Base-by-base conservation (phyloP, 2,797 vertebrate species). In the Gymnodraco acuticeps region DNA sequence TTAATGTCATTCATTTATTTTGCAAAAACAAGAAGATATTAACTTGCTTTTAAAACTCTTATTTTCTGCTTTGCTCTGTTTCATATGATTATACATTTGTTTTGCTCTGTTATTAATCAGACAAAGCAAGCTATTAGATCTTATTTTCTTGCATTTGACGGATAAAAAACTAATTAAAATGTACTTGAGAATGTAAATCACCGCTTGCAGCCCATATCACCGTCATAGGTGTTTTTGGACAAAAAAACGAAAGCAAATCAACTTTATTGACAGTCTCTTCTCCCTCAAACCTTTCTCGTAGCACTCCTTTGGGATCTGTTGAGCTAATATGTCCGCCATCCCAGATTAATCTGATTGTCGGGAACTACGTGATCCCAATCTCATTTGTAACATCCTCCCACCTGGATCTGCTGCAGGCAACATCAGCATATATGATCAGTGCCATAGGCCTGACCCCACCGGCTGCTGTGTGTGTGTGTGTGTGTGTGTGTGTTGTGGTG, bases 321-420 rank as follows among this genome's bases (percentile, higher is more conserved):
- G 1, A 38, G 64, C 33, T 59, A 38, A 72, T 60, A 17, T 38
- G 43, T 7, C 27, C 6, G 45, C 78, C 73, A 73, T 58, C 72
- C 67, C 41, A 62, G 61, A 68, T 75, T 60, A 87, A 77, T 72
- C 71, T 54, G 70, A 56, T 78, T 85, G 67, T 83, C 73, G 7
- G 64, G 71, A 64, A 43, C 46, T 33, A 48, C 73, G 16, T 67
- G 80, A 84, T 82, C 65, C 73, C 88, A 81, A 83, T 78, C 79
- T 77, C 47, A 50, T 75, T 66, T 71, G 77, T 77, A 46, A 58
- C 54, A 51, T 70, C 67, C 75, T 75, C 83, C 78, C 80, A 87
- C 86, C 80, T 91, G 78, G 64, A 70, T 55, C 58, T 31, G 75
- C 59, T 42, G 67, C 69, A 52, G 77, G 54, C 64, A 46, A 12